Evolutionary conservation across 2,113 vertebrate genomes (phyloP).

Genomic region (Aythya baeri): DNA sequence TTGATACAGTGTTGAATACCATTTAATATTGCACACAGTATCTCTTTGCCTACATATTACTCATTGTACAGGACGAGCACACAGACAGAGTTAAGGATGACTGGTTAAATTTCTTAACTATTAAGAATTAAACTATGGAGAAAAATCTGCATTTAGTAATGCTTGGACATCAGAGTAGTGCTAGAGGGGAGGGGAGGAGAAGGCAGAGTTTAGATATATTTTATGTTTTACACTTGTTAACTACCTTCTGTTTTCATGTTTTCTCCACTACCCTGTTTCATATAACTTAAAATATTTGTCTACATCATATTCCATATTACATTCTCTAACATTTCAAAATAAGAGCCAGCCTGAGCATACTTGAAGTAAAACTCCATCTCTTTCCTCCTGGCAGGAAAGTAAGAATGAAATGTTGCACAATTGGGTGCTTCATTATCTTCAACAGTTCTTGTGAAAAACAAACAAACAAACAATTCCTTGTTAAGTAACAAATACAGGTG

Average conservation of each 20-base stretch:
- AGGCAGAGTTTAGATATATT: not conserved
- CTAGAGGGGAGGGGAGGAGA: not conserved
- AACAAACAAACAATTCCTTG: not conserved
- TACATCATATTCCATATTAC: not conserved
- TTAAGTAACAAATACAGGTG: not conserved
- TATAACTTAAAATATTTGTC: not conserved
- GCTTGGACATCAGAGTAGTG: not conserved
- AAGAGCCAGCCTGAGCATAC: not conserved
- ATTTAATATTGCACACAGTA: not conserved
- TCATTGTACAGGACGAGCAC: not conserved
- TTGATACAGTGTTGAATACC: not conserved
- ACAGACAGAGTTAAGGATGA: not conserved
- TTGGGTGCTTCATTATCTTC: not conserved
- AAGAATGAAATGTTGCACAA: not conserved
- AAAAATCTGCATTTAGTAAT: not conserved
- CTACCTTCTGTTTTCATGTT: not conserved
- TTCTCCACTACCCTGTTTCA: not conserved
- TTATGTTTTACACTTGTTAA: not conserved
- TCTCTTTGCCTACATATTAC: not conserved
- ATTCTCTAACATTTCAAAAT: not conserved
- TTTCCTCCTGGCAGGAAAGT: not conserved
- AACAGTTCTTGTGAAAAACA: not conserved
- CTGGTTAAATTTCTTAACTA: not conserved
- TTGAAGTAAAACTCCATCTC: not conserved
- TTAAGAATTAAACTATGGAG: not conserved